phyloP scores from a whole-genome alignment of 1,140 invertebrate genomes.

The Camponotus vicinus region DNA sequence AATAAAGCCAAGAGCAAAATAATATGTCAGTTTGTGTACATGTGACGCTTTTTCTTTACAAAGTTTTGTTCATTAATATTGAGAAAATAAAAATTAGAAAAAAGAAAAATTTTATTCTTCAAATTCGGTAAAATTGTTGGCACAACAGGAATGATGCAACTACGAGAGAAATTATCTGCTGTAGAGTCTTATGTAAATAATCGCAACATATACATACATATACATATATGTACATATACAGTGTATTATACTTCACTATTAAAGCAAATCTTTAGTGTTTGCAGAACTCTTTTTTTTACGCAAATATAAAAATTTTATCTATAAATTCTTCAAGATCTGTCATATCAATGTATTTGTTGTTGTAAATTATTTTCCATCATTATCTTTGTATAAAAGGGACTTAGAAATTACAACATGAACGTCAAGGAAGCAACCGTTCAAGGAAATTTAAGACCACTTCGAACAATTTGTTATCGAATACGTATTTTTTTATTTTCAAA shows the following conservation, averaged over 20 bases:
- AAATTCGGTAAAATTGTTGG: constrained; percentile 7
- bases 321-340: neutral
- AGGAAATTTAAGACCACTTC: constrained; percentile 35
- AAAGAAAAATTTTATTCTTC: neutral
- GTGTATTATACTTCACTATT: neutral
- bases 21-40: too few species aligned
- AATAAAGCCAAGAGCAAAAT: too few species aligned
- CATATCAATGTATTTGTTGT: neutral
- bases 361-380: neutral
- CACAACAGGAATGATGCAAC: constrained; percentile 9
- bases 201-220: neutral
- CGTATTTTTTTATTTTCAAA: constrained; percentile 26
- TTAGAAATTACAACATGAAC: constrained; percentile 14
- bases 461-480: constrained; percentile 39
- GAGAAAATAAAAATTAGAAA: neutral
- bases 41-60: neutral
- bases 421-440: constrained; percentile 29
- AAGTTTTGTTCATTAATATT: neutral
- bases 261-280: neutral
- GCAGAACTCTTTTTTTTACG: neutral
- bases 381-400: neutral
- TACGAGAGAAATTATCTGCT: neutral
- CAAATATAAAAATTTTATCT: neutral
- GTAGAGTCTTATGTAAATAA: neutral
- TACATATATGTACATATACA: neutral